These are phyloP conservation scores for Halcyon leucocephala DNA, from an alignment of 2,797 vertebrate genomes.

Conservation along the genomic window DNA sequence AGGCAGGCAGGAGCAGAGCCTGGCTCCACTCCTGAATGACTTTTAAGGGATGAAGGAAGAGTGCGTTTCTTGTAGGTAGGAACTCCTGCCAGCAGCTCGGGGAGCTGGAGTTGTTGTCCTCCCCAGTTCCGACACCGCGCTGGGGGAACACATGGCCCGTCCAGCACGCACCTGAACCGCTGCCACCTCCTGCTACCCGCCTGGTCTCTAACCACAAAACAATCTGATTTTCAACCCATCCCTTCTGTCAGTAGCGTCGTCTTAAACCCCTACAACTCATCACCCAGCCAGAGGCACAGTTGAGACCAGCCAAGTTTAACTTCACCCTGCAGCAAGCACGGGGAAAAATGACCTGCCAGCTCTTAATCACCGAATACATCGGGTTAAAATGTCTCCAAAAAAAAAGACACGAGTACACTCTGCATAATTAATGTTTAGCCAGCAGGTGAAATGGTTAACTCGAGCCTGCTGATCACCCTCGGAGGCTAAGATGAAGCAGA, in stretches of 20 bases:
- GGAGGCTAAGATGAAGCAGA: background rate
- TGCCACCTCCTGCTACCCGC: slow-evolving; percentile 20
- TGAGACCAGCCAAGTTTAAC: background rate
- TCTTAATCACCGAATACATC: background rate
- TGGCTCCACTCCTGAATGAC: background rate
- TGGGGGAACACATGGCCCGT: background rate
- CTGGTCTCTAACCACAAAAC: background rate
- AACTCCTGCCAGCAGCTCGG: slow-evolving; percentile 19
- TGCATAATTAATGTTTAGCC: background rate
- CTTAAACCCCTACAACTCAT: background rate
- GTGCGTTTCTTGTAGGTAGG: background rate
- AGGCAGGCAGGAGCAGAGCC: background rate
- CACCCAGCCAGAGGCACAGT: background rate
- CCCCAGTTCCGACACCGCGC: background rate
- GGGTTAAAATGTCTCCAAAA: background rate
- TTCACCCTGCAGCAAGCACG: background rate
- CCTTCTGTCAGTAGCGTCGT: background rate
- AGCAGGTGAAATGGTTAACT: slow-evolving; percentile 3
- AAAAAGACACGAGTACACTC: background rate
- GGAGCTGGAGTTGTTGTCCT: background rate
- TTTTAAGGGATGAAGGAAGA: background rate
- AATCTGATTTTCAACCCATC: background rate
- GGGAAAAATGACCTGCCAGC: background rate
- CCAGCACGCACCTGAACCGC: slow-evolving; percentile 10
- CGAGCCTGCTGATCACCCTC: background rate